Percentiles rank a stretch among this genome's conserved stretches.
Conservation (phyloP, 2,113 vertebrate genomes). For the Eulemur macaco region DNA sequence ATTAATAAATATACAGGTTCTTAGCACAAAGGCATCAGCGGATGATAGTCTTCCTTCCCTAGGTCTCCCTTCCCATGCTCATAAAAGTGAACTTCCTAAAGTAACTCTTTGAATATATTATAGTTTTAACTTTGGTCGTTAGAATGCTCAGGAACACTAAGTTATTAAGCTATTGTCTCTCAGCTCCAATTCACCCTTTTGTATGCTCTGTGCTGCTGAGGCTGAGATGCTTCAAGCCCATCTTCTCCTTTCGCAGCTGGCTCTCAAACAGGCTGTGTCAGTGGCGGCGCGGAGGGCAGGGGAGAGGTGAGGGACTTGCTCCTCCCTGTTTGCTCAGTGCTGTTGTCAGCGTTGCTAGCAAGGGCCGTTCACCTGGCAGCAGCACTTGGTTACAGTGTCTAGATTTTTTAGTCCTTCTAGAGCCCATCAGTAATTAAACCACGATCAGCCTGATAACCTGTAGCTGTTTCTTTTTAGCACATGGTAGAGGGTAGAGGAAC, state of each 20-base stretch:
- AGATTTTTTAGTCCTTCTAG: neutral
- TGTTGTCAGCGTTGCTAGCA: neutral
- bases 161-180: neutral
- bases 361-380: neutral
- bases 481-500: neutral
- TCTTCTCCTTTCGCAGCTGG: neutral
- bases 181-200: neutral
- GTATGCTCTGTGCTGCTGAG: neutral
- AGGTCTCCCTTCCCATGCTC: neutral
- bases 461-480: neutral
- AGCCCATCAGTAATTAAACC: neutral
- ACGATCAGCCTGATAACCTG: neutral
- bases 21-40: neutral
- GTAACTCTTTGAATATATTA: neutral
- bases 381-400: neutral
- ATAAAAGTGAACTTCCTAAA: neutral
- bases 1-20: neutral
- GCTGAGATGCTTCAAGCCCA: neutral
- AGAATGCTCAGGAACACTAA: neutral
- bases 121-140: neutral
- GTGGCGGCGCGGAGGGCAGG: accelerated
- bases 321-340: neutral
- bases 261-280: neutral
- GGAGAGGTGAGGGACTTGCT: neutral
- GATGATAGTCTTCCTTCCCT: neutral